Percentiles rank a stretch among this genome's conserved stretches.
Evolutionary conservation across 1,140 invertebrate genomes (phyloP).

Genomic region (Drosophila mayri): DNA sequence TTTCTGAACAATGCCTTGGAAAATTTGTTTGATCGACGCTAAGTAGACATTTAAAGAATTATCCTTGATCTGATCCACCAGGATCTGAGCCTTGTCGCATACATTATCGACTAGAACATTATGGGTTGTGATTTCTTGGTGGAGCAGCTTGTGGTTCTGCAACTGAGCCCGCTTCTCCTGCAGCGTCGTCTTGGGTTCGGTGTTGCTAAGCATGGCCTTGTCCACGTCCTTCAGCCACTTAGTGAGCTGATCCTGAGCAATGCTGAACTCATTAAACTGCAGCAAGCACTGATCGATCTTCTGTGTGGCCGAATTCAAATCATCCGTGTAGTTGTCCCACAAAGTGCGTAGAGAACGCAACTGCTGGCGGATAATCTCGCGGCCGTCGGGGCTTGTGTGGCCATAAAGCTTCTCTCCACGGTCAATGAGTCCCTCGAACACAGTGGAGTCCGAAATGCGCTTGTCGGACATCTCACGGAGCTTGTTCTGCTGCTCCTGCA

Average conservation of each 20-base stretch:
- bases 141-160: constrained; percentile 97
- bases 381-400: constrained; percentile 96
- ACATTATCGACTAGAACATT: constrained; percentile 95
- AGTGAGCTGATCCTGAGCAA: constrained; percentile 95
- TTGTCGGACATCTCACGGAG: constrained; percentile 93
- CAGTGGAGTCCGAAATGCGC: constrained; percentile 91
- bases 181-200: constrained; percentile 94
- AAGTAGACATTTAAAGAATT: constrained; percentile 93
- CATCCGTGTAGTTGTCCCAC: constrained; percentile 95
- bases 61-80: constrained; percentile 96
- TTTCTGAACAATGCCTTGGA: constrained; percentile 94
- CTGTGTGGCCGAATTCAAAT: constrained; percentile 90
- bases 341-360: constrained; percentile 92
- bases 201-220: constrained; percentile 95
- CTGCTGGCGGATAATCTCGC: constrained; percentile 96
- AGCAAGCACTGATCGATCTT: constrained; percentile 95
- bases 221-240: constrained; percentile 97
- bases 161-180: constrained; percentile 97
- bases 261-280: constrained; percentile 95
- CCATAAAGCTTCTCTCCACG: constrained; percentile 96
- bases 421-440: constrained; percentile 94
- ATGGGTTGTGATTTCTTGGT: constrained; percentile 97
- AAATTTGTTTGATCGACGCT: constrained; percentile 95
- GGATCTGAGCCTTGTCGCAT: constrained; percentile 95
- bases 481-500: constrained; percentile 94